Conservation (phyloP, 2,888 invertebrate genomes). For the Melipona beecheii region DNA sequence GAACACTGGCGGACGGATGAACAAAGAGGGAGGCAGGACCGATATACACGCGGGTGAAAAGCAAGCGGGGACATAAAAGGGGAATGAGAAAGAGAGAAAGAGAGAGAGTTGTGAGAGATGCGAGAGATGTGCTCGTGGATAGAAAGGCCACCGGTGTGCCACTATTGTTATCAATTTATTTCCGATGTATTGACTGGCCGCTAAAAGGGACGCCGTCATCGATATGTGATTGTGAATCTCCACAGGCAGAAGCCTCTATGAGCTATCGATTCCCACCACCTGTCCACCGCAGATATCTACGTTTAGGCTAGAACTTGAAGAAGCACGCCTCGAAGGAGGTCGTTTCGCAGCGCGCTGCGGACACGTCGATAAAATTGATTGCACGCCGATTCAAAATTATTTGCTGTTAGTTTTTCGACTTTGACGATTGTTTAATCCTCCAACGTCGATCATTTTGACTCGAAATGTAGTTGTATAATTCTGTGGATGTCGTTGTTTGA, state of each 20-base stretch:
- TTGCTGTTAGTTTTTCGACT: too few species aligned
- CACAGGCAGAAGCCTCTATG: slow-evolving; percentile 38
- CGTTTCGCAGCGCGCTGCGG: background rate
- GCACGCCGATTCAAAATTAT: too few species aligned
- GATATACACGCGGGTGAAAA: slow-evolving; percentile 32
- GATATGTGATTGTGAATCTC: slow-evolving; percentile 43
- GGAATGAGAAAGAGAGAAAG: too few species aligned
- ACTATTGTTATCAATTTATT: slow-evolving; percentile 68
- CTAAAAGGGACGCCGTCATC: slow-evolving; percentile 52
- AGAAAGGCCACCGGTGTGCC: slow-evolving; percentile 42
- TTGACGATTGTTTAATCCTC: too few species aligned
- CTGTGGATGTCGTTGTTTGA: too few species aligned
- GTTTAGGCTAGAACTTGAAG: slow-evolving; percentile 13
- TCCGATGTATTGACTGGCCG: slow-evolving; percentile 60
- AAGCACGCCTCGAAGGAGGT: slow-evolving; percentile 25
- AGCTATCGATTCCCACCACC: slow-evolving; percentile 57
- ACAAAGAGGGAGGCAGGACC: slow-evolving; percentile 35
- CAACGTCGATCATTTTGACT: too few species aligned
- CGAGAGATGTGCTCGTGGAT: slow-evolving; percentile 46
- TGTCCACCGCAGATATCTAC: slow-evolving; percentile 46
- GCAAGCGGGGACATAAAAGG: slow-evolving; percentile 30
- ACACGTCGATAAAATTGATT: background rate
- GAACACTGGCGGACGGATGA: slow-evolving; percentile 5
- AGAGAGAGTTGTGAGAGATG: slow-evolving; percentile 33
- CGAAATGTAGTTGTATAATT: too few species aligned